Conservation (phyloP, 2,113 vertebrate genomes). For the Phalacrocorax aristotelis region DNA sequence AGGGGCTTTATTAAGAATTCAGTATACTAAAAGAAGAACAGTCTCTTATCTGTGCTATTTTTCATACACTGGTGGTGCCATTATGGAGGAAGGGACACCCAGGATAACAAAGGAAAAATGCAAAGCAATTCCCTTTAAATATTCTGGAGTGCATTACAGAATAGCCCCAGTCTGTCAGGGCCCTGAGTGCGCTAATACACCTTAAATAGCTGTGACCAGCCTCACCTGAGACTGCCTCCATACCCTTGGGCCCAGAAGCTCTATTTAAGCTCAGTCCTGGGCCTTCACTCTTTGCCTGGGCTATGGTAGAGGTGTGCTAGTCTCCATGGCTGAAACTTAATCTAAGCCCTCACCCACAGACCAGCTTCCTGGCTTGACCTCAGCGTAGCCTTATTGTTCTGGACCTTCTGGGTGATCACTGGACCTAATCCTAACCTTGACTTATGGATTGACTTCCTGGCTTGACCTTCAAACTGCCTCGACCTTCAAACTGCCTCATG, state of each 20-base stretch:
- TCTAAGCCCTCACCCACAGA: not conserved
- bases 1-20: not conserved
- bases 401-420: not conserved
- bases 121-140: not conserved
- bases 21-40: not conserved
- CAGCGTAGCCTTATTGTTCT: not conserved
- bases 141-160: not conserved
- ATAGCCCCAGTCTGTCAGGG: not conserved
- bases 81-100: not conserved
- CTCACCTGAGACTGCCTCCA: not conserved
- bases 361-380: not conserved
- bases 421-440: not conserved
- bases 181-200: not conserved
- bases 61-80: not conserved
- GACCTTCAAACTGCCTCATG: not conserved
- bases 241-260: not conserved
- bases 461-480: not conserved
- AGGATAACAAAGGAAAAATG: not conserved
- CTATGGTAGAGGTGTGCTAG: not conserved
- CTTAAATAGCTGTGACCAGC: not conserved
- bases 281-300: not conserved
- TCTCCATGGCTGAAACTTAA: rapidly evolving
- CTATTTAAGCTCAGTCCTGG: not conserved
- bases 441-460: not conserved
- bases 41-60: not conserved